Evolutionary conservation across 2,888 invertebrate genomes (phyloP), one percentile per base, ranked within the genome.

Genomic region (Agrochola macilenta): DNA sequence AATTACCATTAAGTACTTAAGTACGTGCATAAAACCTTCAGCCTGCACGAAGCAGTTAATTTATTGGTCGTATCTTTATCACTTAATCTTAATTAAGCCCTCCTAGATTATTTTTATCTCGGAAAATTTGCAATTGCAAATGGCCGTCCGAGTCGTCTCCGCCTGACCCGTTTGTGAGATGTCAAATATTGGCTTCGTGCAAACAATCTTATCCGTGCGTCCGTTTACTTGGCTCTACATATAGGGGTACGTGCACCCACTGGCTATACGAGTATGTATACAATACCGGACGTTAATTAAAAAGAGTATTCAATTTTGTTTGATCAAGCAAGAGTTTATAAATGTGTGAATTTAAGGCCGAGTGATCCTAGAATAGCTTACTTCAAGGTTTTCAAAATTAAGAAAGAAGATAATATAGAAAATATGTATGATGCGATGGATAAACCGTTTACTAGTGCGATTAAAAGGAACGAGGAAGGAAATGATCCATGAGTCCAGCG

Each of bases 91-190:
- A 92, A 94, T 94, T 93, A 94, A 95, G 91, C 92, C 86, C 88
- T 90, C 88, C 85, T 90, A 94, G 95, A 95, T 95, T 93, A 95
- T 93, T 95, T 95, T 96, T 95, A 96, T 96, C 96, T 94, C 89
- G 93, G 94, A 94, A 95, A 95, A 95, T 95, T 96, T 95, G 95
- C 95, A 95, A 91, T 95, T 92, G 94, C 95, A 93, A 95, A 95
- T 95, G 95, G 95, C 93, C 93, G 95, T 89, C 87, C 90, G 82
- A 89, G 90, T 88, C 93, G 92, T 92, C 93, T 92, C 89, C 87
- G 93, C 90, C 93, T 95, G 96, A 95, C 96, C 96, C 88, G 95
- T 93, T 95, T 95, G 93, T 90, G 93, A 92, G 93, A 91, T 93
- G 91, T 93, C 95, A 95, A 96, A 96, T 96, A 96, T 96, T 96